These are phyloP conservation scores for Cryptocheilus praepositus DNA, from an alignment of 2,888 invertebrate genomes.

Conservation along the genomic window DNA sequence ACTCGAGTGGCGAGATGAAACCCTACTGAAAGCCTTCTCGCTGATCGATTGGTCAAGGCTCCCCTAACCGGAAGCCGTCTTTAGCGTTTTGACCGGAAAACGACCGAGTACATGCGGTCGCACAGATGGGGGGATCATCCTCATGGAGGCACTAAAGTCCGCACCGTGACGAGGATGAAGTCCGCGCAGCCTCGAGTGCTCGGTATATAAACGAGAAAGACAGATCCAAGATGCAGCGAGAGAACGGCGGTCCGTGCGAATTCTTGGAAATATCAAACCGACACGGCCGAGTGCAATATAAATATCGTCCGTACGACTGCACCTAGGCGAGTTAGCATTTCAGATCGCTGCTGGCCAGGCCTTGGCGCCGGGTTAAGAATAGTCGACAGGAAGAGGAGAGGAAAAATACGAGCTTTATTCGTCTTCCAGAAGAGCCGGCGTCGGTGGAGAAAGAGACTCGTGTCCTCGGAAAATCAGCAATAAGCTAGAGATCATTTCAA, in stretches of 20 bases:
- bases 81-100: neutral
- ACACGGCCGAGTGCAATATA: constrained; percentile 19
- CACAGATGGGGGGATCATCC: neutral
- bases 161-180: neutral
- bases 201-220: constrained; percentile 4
- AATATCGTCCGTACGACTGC: constrained; percentile 17
- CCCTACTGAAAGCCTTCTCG: neutral
- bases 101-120: neutral
- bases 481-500: constrained; percentile 59
- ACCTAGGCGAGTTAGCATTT: constrained; percentile 28
- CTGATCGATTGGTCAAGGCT: neutral
- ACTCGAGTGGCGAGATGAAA: constrained; percentile 1
- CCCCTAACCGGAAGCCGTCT: neutral
- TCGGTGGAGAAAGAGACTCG: constrained; percentile 8
- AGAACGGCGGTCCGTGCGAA: neutral
- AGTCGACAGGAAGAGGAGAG: neutral
- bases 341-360: constrained; percentile 18
- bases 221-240: too few species aligned
- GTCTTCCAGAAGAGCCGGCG: too few species aligned
- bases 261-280: neutral
- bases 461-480: constrained; percentile 48
- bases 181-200: neutral
- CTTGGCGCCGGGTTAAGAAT: neutral
- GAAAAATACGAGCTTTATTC: neutral
- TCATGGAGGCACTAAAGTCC: neutral